Base-by-base conservation (phyloP, 1,140 invertebrate genomes). In the Drosophila persimilis region DNA sequence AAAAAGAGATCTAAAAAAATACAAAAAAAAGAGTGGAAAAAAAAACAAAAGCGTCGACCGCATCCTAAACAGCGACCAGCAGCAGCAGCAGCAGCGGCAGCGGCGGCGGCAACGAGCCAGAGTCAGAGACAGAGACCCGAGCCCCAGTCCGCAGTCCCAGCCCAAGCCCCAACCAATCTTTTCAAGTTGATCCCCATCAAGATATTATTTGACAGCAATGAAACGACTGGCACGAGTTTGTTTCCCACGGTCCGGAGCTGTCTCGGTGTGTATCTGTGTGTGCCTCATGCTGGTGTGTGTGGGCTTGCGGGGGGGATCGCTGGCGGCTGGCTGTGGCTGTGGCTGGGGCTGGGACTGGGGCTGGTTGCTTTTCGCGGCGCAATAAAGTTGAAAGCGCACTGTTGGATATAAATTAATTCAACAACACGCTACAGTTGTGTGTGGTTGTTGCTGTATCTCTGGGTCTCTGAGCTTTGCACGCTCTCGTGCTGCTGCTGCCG, bases 181-280 rank as follows among this genome's bases (percentile, higher is more conserved):
- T 88, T 88, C 88, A 88, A 88, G 88, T 90, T 80, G 89, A 90
- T 90, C 84, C 85, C 77, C 89, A 90, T 90, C 89, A 90, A 90
- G 89, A 90, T 90, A 90, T 86, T 89, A 90, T 90, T 90, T 90
- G 89, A 90, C 89, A 90, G 89, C 89, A 90, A 89, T 89, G 85
- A 90, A 90, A 90, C 89, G 89, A 90, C 89, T 90, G 90, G 90
- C 90, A 91, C 90, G 89, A 91, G 90, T 90, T 91, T 85, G 85
- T 90, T 91, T 91, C 90, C 90, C 90, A 91, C 90, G 90, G 90
- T 91, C 86, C 84, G 90, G 71, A 69, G 70, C 58, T 88, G 81
- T 71, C 66, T 57, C 51, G 53, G 83, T 88, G 46, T 86, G 62
- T 62, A 69, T 75, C 47, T 58, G 58, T 77, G 59, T 57, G 43